Base-by-base conservation (phyloP, 2,113 vertebrate species). In the Cephalopterus ornatus region DNA sequence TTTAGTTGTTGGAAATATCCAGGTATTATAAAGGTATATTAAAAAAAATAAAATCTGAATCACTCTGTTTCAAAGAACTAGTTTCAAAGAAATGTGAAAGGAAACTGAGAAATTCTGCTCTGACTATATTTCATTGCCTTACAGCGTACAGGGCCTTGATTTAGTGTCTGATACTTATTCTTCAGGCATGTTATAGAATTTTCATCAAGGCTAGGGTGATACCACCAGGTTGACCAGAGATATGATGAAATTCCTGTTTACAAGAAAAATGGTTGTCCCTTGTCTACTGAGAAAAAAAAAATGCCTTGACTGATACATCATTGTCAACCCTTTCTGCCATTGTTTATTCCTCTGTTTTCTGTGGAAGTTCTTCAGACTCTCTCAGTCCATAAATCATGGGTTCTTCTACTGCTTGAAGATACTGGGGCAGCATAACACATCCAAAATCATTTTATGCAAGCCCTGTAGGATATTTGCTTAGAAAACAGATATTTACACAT, bases 341-440 rank as follows among this genome's bases (percentile, higher is more conserved):
- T 94, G 71, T 97, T 97, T 94, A 93, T 96, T 95, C 55, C 95
- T 80, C 62, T 97, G 32, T 83, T 96, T 97, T 96, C 76, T 92
- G 61, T 67, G 42, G 63, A 92, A 93, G 61, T 88, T 95, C 71
- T 95, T 95, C 39, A 89, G 52, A 72, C 49, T 72, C 17, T 80
- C 32, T 95, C 41, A 76, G 77, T 72, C 96, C 81, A 97, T 98
- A 96, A 97, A 88, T 97, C 95, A 84, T 78, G 84, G 73, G 30
- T 63, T 95, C 9, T 89, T 91, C 75, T 89, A 79, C 89, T 97
- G 37, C 85, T 96, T 97, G 50, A 91, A 86, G 73, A 85, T 77
- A 66, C 18, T 75, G 50, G 73, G 21, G 46, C 18, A 73, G 27
- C 12, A 72, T 9, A 66, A 14, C 37, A 76, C 20, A 55, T 63